Percentiles rank a stretch among this genome's conserved stretches.
Conservation (phyloP, 1,140 invertebrate genomes). For the Drosophila yakuba region DNA sequence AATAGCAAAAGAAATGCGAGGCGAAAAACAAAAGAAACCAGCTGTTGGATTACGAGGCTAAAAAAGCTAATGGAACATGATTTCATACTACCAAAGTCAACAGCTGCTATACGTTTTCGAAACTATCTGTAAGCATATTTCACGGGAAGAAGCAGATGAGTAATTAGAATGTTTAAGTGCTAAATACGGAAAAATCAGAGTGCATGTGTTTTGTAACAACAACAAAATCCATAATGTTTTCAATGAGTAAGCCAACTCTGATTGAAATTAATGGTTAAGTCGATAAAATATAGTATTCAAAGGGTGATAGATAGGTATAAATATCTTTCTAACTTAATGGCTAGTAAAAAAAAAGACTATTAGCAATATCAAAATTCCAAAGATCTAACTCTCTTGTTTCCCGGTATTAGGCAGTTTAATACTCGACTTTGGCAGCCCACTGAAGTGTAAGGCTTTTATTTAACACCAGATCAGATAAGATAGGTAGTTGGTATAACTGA, state of each 20-base stretch:
- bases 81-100: conserved; percentile 15
- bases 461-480: conserved; percentile 26
- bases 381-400: conserved; percentile 12
- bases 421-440: background rate
- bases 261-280: too few species aligned
- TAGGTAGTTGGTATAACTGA: conserved; percentile 1
- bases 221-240: too few species aligned
- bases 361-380: background rate
- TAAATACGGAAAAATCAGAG: too few species aligned
- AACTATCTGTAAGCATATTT: conserved; percentile 1
- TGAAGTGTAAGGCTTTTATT: conserved; percentile 13
- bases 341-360: background rate
- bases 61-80: conserved; percentile 9
- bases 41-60: conserved; percentile 4
- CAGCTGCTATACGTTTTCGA: background rate
- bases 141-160: background rate
- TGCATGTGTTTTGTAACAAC: background rate
- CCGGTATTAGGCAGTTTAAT: conserved; percentile 3
- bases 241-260: background rate
- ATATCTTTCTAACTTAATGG: background rate
- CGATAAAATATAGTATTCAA: too few species aligned
- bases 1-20: conserved; percentile 19
- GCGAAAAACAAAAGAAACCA: conserved; percentile 20
- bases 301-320: background rate
- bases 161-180: background rate